Base-by-base conservation (phyloP, 2,797 vertebrate genomes). In the Dryobates pubescens region DNA sequence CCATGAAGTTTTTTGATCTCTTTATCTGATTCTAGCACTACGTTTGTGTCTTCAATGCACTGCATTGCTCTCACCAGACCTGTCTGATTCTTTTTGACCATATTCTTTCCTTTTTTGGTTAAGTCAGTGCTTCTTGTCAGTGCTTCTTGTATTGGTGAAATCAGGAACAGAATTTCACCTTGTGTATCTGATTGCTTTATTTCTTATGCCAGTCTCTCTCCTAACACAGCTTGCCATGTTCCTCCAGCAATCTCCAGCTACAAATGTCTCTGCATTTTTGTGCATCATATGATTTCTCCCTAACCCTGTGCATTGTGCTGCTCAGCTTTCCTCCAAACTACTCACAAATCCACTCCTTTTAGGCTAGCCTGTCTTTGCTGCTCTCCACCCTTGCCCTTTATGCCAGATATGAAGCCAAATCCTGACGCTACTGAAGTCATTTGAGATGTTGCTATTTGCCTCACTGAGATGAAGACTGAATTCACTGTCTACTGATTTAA, bases 401-500 rank as follows among this genome's bases (percentile, higher is more conserved):
- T 68, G 86, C 64, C 82, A 82, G 80, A 76, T 61, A 65, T 14
- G 49, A 83, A 95, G 89, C 82, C 85, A 94, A 83, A 89, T 82
- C 54, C 78, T 91, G 71, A 85, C 12, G 7, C 69, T 67, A 69
- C 78, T 86, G 45, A 95, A 92, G 86, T 92, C 0, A 91, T 89
- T 93, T 92, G 86, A 90, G 94, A 74, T 56, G 83, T 82, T 96
- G 86, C 88, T 81, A 90, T 90, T 93, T 76, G 65, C 69, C 88
- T 88, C 58, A 17, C 58, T 69, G 86, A 80, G 72, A 72, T 29
- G 71, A 91, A 62, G 90, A 90, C 83, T 80, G 74, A 64, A 51
- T 88, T 93, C 83, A 75, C 83, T 92, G 86, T 88, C 81, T 92
- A 22, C 65, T 53, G 72, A 79, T 85, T 94, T 88, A 84, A 95